Evolutionary conservation across 2,888 invertebrate species (phyloP).

Genomic region (Antitype chi): DNA sequence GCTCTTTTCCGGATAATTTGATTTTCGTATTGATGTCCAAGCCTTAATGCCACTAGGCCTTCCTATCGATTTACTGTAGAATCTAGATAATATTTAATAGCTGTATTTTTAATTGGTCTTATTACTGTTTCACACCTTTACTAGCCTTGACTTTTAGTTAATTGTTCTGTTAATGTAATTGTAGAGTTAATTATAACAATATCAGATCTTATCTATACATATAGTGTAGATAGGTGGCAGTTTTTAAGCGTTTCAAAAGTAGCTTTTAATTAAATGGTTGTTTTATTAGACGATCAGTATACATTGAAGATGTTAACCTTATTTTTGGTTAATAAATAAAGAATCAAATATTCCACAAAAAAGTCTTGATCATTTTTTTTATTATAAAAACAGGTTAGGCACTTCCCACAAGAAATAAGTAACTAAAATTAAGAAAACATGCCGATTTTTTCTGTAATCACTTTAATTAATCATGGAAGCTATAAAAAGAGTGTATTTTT

Average conservation of each 20-base stretch:
- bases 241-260: neutral
- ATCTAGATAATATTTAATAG: slow-evolving; percentile 14
- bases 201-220: slow-evolving; percentile 17
- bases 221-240: neutral
- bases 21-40: neutral
- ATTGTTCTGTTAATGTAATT: slow-evolving; percentile 29
- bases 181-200: slow-evolving; percentile 9
- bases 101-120: slow-evolving; percentile 30
- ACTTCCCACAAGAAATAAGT: neutral
- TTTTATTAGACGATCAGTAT: neutral
- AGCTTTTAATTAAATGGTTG: neutral
- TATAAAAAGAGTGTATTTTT: slow-evolving; percentile 41
- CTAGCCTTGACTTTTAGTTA: slow-evolving; percentile 36
- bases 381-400: neutral
- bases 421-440: slow-evolving; percentile 1
- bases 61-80: neutral
- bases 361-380: neutral
- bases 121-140: slow-evolving; percentile 5
- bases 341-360: neutral
- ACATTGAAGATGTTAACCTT: neutral
- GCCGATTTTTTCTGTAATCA: slow-evolving; percentile 10
- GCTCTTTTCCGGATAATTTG: no score
- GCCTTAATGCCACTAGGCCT: neutral
- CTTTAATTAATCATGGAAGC: slow-evolving; percentile 40
- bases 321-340: neutral